A percentile compares a stretch with the other conserved stretches of the same genome.
Evolutionary conservation across 1,140 invertebrate species (phyloP).

Genomic region (Brachionus rubens): DNA sequence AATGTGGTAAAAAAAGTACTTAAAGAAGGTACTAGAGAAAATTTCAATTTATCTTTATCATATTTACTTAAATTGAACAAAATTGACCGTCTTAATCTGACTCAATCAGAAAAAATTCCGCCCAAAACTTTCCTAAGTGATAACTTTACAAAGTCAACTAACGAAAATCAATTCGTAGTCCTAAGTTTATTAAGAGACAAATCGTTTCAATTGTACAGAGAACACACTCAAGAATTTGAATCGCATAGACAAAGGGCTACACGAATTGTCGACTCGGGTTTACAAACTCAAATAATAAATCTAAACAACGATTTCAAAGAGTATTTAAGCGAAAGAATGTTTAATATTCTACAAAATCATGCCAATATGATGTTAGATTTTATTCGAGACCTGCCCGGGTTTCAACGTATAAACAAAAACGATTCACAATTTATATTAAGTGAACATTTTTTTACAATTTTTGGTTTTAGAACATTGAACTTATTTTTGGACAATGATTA

Average conservation of each 20-base stretch:
- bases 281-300: neutral
- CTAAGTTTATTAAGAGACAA: neutral
- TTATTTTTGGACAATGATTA: slow-evolving; percentile 23
- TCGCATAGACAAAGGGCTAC: neutral
- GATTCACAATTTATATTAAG: neutral
- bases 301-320: too few species aligned
- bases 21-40: too few species aligned
- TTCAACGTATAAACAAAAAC: neutral
- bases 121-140: too few species aligned
- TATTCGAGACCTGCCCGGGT: neutral
- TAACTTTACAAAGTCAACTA: too few species aligned
- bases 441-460: neutral
- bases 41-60: too few species aligned
- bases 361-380: neutral
- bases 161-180: neutral
- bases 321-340: neutral
- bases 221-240: neutral
- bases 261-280: neutral
- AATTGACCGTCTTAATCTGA: too few species aligned
- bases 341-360: neutral
- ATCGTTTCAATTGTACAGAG: too few species aligned
- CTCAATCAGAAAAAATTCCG: too few species aligned
- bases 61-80: too few species aligned
- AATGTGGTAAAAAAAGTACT: too few species aligned
- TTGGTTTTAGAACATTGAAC: neutral